Evolutionary conservation across 53 echinoderm and acorn worm genomes (phyloP).

Genomic region (Hippasteria phrygiana): DNA sequence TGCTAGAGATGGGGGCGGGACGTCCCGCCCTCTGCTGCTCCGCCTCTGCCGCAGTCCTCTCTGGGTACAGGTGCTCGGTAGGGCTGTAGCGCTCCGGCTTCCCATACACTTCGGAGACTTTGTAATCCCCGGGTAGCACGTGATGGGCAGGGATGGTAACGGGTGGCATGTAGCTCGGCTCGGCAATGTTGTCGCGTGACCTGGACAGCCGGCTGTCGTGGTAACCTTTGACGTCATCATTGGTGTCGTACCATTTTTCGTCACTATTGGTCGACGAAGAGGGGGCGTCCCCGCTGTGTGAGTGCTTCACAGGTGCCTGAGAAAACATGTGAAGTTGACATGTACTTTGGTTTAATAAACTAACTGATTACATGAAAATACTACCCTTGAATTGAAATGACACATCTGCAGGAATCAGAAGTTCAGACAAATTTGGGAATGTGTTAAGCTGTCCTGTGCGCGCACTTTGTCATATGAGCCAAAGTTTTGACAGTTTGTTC

Average conservation of each 20-base stretch:
- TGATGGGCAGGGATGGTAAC: constrained; percentile 30
- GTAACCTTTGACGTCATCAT: constrained; percentile 89
- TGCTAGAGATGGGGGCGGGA: constrained; percentile 66
- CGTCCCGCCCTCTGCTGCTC: constrained; percentile 42
- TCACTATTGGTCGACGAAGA: constrained; percentile 76
- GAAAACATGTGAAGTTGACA: neutral
- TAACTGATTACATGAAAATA: too few species aligned
- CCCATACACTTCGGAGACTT: constrained; percentile 67
- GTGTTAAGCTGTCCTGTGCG: too few species aligned
- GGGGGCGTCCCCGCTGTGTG: constrained; percentile 79
- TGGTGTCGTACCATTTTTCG: constrained; percentile 94
- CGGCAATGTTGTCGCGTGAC: constrained; percentile 74
- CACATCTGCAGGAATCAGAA: too few species aligned
- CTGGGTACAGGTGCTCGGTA: constrained; percentile 79
- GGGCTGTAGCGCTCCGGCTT: constrained; percentile 93
- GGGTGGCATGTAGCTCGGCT: constrained; percentile 58
- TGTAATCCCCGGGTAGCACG: constrained; percentile 29
- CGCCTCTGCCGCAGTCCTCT: neutral
- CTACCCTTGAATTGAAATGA: too few species aligned
- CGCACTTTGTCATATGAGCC: too few species aligned
- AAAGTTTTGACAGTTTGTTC: too few species aligned
- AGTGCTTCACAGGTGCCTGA: constrained; percentile 69
- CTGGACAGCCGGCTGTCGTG: constrained; percentile 82
- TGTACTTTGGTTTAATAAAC: neutral
- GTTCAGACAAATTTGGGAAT: too few species aligned